Conservation (phyloP, 2,888 invertebrate genomes). For the Chrysopilus asiliformis region DNA sequence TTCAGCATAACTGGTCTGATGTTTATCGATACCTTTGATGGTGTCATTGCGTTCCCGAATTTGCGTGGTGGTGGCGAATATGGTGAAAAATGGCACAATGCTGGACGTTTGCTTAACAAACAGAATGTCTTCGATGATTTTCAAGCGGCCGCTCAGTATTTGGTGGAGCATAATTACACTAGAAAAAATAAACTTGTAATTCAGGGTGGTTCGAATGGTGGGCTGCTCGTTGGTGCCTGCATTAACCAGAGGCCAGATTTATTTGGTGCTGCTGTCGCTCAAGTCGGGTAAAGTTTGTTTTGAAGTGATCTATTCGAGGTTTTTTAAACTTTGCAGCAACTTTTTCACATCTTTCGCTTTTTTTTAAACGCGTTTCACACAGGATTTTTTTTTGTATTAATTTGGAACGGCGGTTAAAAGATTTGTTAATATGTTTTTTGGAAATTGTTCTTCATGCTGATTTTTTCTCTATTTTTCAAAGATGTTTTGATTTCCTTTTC, state of each 20-base stretch:
- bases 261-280: slow-evolving; percentile 82
- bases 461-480: no score
- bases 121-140: slow-evolving; percentile 98
- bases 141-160: slow-evolving; percentile 78
- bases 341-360: no score
- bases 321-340: no score
- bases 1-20: slow-evolving; percentile 79
- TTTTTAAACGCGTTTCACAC: no score
- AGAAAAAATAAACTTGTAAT: slow-evolving; percentile 59
- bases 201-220: slow-evolving; percentile 95
- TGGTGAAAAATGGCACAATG: slow-evolving; percentile 95
- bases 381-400: no score
- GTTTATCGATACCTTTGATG: slow-evolving; percentile 80
- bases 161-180: slow-evolving; percentile 71
- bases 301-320: not conserved
- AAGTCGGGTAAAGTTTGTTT: slow-evolving; percentile 63
- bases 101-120: slow-evolving; percentile 78
- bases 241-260: slow-evolving; percentile 90
- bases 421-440: no score
- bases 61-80: slow-evolving; percentile 96
- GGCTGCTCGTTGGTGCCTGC: slow-evolving; percentile 87
- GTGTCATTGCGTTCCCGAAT: slow-evolving; percentile 84
- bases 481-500: no score
- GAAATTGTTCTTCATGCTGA: no score
- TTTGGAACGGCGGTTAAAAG: no score